Percentiles rank a stretch among this genome's conserved stretches.
Evolutionary conservation across 2,888 invertebrate genomes (phyloP).

Genomic region (Podabrus alpinus): DNA sequence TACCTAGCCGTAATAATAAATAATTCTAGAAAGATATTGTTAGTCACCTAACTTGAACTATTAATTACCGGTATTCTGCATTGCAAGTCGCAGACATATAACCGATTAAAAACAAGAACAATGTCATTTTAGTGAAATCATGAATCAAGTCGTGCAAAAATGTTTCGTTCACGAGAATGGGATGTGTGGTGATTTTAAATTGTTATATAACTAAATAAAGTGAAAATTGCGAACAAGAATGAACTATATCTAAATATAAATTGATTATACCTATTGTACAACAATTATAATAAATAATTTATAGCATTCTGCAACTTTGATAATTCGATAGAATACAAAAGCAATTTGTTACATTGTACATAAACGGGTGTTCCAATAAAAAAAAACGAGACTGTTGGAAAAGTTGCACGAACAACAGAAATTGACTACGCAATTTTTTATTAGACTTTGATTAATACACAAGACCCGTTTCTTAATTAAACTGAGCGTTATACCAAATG

Average conservation of each 20-base stretch:
- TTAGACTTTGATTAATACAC: conserved; percentile 27
- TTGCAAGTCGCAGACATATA: too few relatives aligned
- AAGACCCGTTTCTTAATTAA: conserved; percentile 28
- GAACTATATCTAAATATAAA: neutral
- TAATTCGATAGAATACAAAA: neutral
- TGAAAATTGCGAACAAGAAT: neutral
- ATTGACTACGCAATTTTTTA: conserved; percentile 23
- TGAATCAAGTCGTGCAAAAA: too few relatives aligned
- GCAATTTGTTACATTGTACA: neutral
- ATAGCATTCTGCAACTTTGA: neutral
- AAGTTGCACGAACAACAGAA: neutral
- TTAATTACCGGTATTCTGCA: too few relatives aligned
- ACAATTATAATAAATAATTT: neutral
- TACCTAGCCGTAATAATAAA: too few relatives aligned
- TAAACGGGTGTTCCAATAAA: neutral
- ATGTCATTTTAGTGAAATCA: too few relatives aligned
- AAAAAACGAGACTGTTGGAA: neutral
- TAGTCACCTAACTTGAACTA: too few relatives aligned
- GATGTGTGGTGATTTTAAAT: too few relatives aligned
- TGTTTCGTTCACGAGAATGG: too few relatives aligned
- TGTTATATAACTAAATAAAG: too few relatives aligned
- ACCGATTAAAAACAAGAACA: too few relatives aligned
- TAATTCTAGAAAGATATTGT: too few relatives aligned
- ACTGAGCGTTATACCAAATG: conserved; percentile 28
- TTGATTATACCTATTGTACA: neutral